Evolutionary conservation across 2,888 invertebrate genomes (phyloP).

Genomic region (Tetragnatha montana): DNA sequence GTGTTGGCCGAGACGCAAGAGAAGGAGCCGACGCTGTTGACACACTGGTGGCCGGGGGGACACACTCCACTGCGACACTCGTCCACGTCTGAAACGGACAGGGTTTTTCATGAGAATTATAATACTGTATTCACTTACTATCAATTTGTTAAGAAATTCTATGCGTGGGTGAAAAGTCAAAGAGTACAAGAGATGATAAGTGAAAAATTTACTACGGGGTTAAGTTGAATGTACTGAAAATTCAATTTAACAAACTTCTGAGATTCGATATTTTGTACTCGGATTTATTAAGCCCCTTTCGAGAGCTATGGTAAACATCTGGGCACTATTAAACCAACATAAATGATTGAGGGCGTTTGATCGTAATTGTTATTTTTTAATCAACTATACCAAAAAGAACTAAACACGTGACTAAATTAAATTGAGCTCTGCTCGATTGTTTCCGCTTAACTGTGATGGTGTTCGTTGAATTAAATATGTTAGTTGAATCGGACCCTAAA

Average conservation of each 20-base stretch:
- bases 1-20: neutral
- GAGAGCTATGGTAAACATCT: too few species aligned
- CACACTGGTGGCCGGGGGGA: slow-evolving; percentile 15
- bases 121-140: neutral
- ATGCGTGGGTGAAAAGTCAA: neutral
- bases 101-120: neutral
- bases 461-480: neutral
- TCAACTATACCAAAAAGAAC: too few species aligned
- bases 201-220: neutral
- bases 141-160: neutral
- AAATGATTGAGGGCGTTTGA: too few species aligned
- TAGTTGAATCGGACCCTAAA: neutral
- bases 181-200: neutral
- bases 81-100: slow-evolving; percentile 75
- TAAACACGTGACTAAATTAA: too few species aligned
- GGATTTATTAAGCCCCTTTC: too few species aligned
- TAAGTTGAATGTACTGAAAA: too few species aligned
- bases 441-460: too few species aligned
- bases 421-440: too few species aligned
- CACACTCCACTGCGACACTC: slow-evolving; percentile 73
- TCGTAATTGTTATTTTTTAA: too few species aligned
- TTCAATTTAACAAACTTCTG: too few species aligned
- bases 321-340: too few species aligned
- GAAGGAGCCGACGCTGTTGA: slow-evolving; percentile 50
- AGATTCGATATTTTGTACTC: too few species aligned